phyloP scores from a whole-genome alignment of 2,797 vertebrate genomes.

The Hydrophis major region DNA sequence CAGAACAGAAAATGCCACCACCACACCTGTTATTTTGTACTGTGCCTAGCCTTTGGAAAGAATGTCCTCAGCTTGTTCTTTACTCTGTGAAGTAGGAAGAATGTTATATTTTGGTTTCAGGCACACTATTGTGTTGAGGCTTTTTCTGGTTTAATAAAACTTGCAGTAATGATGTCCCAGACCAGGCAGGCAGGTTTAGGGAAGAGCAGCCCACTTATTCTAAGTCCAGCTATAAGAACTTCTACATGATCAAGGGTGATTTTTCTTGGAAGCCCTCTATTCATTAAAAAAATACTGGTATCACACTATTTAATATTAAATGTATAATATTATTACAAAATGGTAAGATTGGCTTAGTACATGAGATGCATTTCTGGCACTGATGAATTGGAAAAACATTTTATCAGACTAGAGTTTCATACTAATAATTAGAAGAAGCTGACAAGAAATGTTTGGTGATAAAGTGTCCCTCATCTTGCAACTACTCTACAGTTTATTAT shows the following conservation, averaged over 20 bases:
- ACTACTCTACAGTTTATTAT: not conserved
- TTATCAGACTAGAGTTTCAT: not conserved
- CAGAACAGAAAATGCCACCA: not conserved
- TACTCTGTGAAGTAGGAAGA: not conserved
- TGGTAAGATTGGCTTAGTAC: not conserved
- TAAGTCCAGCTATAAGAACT: not conserved
- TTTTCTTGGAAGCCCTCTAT: not conserved
- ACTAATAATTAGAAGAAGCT: not conserved
- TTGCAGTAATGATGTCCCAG: not conserved
- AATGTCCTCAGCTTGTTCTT: not conserved
- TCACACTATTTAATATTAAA: not conserved
- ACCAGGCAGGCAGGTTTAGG: not conserved
- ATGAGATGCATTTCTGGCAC: not conserved
- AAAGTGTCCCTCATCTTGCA: not conserved
- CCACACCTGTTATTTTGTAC: not conserved
- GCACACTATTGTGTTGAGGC: not conserved
- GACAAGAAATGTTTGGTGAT: not conserved
- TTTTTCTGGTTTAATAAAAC: not conserved
- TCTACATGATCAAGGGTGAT: not conserved
- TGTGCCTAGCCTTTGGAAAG: not conserved
- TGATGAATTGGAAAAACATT: not conserved
- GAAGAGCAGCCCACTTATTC: not conserved
- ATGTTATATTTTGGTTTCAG: not conserved
- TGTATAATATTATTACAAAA: not conserved
- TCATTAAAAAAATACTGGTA: not conserved